Percentiles rank a stretch among this genome's conserved stretches.
Conservation (phyloP, 64 coral and sea anemone genomes). For the Dendronephthya gigantea region DNA sequence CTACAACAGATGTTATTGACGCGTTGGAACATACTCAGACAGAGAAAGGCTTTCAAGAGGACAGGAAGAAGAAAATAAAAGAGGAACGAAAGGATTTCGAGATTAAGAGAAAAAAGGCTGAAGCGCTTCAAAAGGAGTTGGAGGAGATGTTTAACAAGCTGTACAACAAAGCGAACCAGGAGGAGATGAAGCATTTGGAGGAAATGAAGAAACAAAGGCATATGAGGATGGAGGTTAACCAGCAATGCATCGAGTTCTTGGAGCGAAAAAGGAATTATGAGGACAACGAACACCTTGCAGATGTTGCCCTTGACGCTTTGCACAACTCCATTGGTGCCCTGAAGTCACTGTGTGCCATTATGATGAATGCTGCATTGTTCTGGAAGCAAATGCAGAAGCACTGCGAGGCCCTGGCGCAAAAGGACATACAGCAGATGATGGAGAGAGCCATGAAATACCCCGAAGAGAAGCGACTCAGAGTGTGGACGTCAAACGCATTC, state of each 20-base stretch:
- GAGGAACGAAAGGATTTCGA: conserved; percentile 30
- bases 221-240: conserved; percentile 28
- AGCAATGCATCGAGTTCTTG: conserved; percentile 44
- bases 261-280: conserved; percentile 43
- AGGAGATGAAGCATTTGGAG: conserved; percentile 47
- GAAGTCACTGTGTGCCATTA: conserved; percentile 45
- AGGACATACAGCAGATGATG: not conserved
- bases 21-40: conserved; percentile 44
- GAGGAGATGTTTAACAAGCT: too few species aligned
- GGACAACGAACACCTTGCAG: conserved; percentile 23
- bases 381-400: conserved; percentile 46
- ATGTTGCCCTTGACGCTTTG: conserved; percentile 44
- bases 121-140: conserved; percentile 7
- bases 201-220: conserved; percentile 40
- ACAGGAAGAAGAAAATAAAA: conserved; percentile 16
- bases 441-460: conserved; percentile 27
- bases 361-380: conserved; percentile 58
- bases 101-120: conserved; percentile 13
- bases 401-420: conserved; percentile 11
- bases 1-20: conserved; percentile 22
- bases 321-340: conserved; percentile 57
- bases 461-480: conserved; percentile 39
- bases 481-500: conserved; percentile 44
- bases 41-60: conserved; percentile 26
- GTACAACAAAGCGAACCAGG: conserved; percentile 40